These are phyloP conservation scores for Leontopithecus rosalia DNA, from an alignment of 2,797 vertebrate genomes.

Conservation along the genomic window DNA sequence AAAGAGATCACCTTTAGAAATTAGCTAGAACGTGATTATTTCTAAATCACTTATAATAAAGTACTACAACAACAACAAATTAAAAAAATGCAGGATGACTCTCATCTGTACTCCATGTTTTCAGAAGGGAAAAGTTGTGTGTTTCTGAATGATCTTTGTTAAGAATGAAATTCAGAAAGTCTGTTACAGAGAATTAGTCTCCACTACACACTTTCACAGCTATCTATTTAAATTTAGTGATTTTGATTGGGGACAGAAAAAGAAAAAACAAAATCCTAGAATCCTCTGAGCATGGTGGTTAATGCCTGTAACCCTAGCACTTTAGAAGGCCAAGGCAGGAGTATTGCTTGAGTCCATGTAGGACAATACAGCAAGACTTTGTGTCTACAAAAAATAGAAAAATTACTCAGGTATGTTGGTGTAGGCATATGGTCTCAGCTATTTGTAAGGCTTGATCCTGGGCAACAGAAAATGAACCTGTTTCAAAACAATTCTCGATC, in stretches of 20 bases:
- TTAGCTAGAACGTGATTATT: neutral
- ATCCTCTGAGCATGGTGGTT: neutral
- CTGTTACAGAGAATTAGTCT: neutral
- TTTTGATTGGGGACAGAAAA: neutral
- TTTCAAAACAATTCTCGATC: neutral
- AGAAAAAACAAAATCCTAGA: neutral
- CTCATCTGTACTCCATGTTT: neutral
- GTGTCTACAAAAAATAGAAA: neutral
- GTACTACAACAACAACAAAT: neutral
- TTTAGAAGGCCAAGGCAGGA: neutral
- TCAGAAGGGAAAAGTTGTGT: neutral
- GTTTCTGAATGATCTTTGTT: neutral
- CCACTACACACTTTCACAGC: neutral
- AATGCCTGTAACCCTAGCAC: neutral
- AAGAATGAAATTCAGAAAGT: neutral
- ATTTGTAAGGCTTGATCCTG: neutral
- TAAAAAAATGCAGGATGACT: neutral
- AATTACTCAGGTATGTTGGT: neutral
- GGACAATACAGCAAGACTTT: neutral
- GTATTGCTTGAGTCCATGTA: neutral
- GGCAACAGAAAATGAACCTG: neutral
- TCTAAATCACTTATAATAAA: neutral
- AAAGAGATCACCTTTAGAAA: neutral
- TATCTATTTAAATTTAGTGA: neutral
- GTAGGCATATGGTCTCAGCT: neutral